These are phyloP conservation scores for Centrocercus urophasianus DNA, from an alignment of 2,113 vertebrate species.

Conservation along the genomic window DNA sequence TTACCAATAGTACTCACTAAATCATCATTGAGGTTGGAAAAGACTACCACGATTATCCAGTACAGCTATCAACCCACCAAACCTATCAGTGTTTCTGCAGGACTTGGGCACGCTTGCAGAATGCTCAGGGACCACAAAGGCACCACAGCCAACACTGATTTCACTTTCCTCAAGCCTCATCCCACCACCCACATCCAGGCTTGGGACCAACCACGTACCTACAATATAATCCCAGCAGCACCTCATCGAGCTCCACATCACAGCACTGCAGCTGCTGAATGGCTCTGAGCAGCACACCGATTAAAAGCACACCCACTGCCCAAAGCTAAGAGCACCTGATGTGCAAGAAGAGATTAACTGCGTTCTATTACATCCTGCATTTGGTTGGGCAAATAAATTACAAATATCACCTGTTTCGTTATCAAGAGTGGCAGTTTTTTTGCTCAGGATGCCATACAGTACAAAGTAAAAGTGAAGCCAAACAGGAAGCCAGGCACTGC, in stretches of 20 bases:
- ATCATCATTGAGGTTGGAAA: too few species aligned
- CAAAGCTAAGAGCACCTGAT: background rate
- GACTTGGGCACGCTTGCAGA: background rate
- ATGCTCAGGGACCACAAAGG: accelerated
- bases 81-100: too few species aligned
- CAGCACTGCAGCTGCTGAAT: background rate
- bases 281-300: background rate
- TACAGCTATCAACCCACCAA: too few species aligned
- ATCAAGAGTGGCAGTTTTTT: slow-evolving; percentile 31
- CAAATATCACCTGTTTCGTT: slow-evolving; percentile 33
- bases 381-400: slow-evolving; percentile 43
- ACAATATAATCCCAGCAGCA: background rate
- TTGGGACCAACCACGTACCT: background rate
- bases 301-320: background rate
- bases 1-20: too few species aligned
- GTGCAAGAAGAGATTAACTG: slow-evolving; percentile 33
- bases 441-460: slow-evolving; percentile 10
- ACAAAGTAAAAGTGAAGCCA: background rate
- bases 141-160: background rate
- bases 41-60: too few species aligned
- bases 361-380: slow-evolving; percentile 19
- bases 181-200: background rate
- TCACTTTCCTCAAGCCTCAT: background rate
- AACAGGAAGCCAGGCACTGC: background rate
- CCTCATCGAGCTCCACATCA: accelerated